A percentile compares a stretch with the other conserved stretches of the same genome.
phyloP scores from a whole-genome alignment of 1,140 invertebrate genomes.

The Euborellia annulipes region DNA sequence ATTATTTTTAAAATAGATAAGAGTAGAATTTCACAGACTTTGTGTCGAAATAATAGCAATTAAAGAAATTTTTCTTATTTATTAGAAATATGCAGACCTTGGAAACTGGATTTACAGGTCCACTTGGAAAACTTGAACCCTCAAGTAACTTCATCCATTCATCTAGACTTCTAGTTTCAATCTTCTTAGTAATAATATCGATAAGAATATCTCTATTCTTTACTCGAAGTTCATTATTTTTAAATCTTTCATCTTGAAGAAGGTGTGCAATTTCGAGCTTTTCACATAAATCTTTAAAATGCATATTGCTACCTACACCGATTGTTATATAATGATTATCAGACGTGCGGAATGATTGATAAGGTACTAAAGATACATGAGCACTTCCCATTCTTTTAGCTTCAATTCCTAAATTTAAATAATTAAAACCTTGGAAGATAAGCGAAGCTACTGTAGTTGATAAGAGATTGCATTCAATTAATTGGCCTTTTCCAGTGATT shows the following conservation, averaged over 20 bases:
- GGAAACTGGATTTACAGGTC: conserved; percentile 72
- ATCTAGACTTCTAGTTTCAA: conserved; percentile 47
- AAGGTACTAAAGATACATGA: conserved; percentile 89
- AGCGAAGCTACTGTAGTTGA: conserved; percentile 80
- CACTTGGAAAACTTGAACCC: conserved; percentile 64
- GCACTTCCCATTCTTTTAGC: conserved; percentile 70
- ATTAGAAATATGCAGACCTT: too few species aligned
- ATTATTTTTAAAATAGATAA: too few species aligned
- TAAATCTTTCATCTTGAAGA: conserved; percentile 43
- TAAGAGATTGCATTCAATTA: conserved; percentile 86
- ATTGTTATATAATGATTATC: conserved; percentile 66
- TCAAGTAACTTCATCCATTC: conserved; percentile 65
- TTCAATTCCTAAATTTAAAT: conserved; percentile 70
- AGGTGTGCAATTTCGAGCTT: conserved; percentile 45
- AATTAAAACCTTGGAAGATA: conserved; percentile 82
- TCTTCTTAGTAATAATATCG: conserved; percentile 39
- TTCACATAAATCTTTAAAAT: conserved; percentile 55
- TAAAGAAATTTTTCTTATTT: too few species aligned
- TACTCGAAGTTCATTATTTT: conserved; percentile 57
- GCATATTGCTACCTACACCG: conserved; percentile 62
- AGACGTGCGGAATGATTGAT: conserved; percentile 69
- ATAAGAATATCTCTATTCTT: conserved; percentile 55
- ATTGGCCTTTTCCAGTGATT: conserved; percentile 69
- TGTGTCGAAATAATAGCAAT: too few species aligned
- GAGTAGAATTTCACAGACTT: too few species aligned